Evolutionary conservation across 2,113 vertebrate species (phyloP).

Genomic region (Athene cunicularia): DNA sequence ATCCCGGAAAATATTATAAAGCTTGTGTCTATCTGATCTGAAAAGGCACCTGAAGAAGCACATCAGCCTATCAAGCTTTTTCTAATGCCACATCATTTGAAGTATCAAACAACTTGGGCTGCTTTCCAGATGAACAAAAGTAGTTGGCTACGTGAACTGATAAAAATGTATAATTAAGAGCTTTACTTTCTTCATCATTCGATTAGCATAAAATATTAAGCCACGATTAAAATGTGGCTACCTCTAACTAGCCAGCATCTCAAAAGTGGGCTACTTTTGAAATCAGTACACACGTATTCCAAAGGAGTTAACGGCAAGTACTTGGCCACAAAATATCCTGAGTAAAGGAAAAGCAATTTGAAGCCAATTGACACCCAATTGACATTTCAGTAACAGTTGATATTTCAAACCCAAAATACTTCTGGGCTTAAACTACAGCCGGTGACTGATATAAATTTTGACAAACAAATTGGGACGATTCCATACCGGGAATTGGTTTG

Average conservation of each 20-base stretch:
- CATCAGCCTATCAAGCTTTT: fast-evolving
- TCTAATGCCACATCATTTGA: background rate
- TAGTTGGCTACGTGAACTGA: background rate
- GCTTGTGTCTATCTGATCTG: background rate
- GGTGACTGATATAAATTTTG: background rate
- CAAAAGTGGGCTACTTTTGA: background rate
- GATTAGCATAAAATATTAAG: background rate
- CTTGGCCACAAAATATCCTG: background rate
- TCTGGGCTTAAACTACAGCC: background rate
- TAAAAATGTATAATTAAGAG: background rate
- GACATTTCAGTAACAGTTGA: background rate
- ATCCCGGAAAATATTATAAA: background rate
- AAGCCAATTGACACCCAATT: background rate
- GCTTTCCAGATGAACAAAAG: background rate
- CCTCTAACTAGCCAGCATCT: background rate
- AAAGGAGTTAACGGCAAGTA: background rate
- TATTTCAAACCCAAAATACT: background rate
- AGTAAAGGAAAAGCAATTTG: background rate
- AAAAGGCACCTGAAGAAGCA: background rate
- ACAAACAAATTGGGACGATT: background rate
- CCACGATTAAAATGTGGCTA: background rate
- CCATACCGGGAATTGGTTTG: background rate
- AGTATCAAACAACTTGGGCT: background rate
- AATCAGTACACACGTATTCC: background rate
- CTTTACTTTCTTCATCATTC: background rate